These are phyloP conservation scores for Ferrisia virgata DNA, from an alignment of 2,888 invertebrate genomes.

Conservation along the genomic window DNA sequence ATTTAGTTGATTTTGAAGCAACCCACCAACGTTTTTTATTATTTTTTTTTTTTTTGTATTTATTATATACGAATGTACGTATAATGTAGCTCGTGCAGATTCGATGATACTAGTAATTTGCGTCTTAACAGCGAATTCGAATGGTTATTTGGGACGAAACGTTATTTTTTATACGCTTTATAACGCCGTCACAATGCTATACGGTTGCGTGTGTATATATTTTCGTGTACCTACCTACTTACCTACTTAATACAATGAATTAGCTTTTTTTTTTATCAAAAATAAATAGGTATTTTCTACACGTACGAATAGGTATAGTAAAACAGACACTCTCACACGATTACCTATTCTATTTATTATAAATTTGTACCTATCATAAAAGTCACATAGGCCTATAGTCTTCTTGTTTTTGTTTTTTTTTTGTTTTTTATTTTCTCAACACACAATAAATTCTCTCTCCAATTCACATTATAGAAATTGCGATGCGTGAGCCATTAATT, in stretches of 20 bases:
- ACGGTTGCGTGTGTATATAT: background rate
- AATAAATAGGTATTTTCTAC: background rate
- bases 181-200: background rate
- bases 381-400: background rate
- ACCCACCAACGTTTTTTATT: background rate
- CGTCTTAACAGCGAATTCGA: background rate
- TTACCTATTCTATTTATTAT: background rate
- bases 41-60: background rate
- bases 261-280: background rate
- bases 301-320: background rate
- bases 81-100: background rate
- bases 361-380: background rate
- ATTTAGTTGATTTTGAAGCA: background rate
- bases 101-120: background rate
- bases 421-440: too few species aligned
- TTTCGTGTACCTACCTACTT: background rate
- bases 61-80: background rate
- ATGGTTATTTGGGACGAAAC: background rate
- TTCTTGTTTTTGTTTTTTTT: too few species aligned
- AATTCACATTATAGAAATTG: conserved; percentile 36
- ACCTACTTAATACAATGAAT: background rate
- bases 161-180: background rate
- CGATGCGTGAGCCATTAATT: conserved; percentile 15
- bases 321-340: background rate
- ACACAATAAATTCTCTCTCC: conserved; percentile 36